A percentile compares a stretch with the other conserved stretches of the same genome.
These are phyloP conservation scores for Drosophila kurseongensis DNA, from an alignment of 1,140 invertebrate species.

Conservation along the genomic window DNA sequence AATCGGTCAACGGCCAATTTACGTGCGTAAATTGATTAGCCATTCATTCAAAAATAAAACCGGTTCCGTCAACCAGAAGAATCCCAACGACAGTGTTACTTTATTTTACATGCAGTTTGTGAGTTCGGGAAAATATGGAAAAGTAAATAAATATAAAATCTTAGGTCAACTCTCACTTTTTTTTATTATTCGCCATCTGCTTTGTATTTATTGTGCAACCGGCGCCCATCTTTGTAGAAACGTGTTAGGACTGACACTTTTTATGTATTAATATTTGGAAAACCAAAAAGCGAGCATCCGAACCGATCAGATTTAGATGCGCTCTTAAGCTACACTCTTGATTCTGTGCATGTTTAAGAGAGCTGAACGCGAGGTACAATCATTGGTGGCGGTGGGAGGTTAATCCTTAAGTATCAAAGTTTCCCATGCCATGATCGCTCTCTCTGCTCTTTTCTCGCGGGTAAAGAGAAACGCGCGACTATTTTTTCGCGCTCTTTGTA, in stretches of 20 bases:
- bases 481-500: slow-evolving; percentile 17
- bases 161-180: no score
- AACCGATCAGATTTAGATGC: background rate
- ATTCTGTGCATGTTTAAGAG: background rate
- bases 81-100: background rate
- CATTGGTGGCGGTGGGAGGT: no score
- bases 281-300: background rate
- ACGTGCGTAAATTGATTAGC: slow-evolving; percentile 17
- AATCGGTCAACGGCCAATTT: slow-evolving; percentile 4
- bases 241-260: slow-evolving; percentile 29
- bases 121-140: background rate
- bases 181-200: slow-evolving; percentile 20
- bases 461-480: slow-evolving; percentile 5
- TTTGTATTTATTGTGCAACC: slow-evolving; percentile 34
- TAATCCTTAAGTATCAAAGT: no score
- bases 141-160: no score
- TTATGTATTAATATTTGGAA: slow-evolving; percentile 22
- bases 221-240: slow-evolving; percentile 37
- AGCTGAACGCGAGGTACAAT: background rate
- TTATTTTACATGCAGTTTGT: no score
- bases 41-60: slow-evolving; percentile 14
- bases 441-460: background rate
- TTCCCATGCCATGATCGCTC: background rate
- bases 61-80: background rate
- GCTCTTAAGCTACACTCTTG: background rate